A percentile compares a stretch with the other conserved stretches of the same genome.
Conservation (phyloP, 2,888 invertebrate species). For the Pristionchus arcanus region DNA sequence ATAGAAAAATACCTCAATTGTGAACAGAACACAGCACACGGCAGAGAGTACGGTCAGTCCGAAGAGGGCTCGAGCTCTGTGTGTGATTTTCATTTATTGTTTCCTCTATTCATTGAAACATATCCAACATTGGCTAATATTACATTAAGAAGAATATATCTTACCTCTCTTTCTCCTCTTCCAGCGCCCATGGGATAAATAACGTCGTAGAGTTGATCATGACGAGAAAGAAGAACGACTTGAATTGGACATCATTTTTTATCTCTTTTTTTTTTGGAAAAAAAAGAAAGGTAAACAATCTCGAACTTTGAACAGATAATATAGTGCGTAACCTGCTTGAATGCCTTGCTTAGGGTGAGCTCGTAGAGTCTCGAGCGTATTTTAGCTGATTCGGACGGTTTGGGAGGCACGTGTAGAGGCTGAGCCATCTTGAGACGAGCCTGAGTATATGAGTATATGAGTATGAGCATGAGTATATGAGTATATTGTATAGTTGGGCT, state of each 20-base stretch:
- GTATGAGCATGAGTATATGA: no score
- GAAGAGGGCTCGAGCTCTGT: slow-evolving; percentile 82
- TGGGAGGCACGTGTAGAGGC: slow-evolving; percentile 95
- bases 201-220: slow-evolving; percentile 93
- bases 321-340: slow-evolving; percentile 84
- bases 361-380: slow-evolving; percentile 96
- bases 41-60: slow-evolving; percentile 91
- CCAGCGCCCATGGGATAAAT: slow-evolving; percentile 80
- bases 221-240: slow-evolving; percentile 94
- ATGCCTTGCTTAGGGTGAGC: slow-evolving; percentile 95
- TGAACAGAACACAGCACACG: slow-evolving; percentile 92
- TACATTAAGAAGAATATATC: not conserved
- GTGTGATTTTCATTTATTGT: not conserved
- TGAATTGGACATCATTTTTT: no score
- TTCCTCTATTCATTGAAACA: not conserved
- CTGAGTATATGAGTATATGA: no score
- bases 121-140: no score
- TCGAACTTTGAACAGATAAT: no score
- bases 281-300: not conserved
- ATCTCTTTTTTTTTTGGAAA: not conserved
- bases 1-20: slow-evolving; percentile 85
- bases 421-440: slow-evolving; percentile 87
- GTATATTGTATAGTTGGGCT: no score
- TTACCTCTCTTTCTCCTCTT: slow-evolving; percentile 84
- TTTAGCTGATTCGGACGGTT: slow-evolving; percentile 85